Conservation (phyloP, 2,113 vertebrate species). For the Nasalis larvatus region DNA sequence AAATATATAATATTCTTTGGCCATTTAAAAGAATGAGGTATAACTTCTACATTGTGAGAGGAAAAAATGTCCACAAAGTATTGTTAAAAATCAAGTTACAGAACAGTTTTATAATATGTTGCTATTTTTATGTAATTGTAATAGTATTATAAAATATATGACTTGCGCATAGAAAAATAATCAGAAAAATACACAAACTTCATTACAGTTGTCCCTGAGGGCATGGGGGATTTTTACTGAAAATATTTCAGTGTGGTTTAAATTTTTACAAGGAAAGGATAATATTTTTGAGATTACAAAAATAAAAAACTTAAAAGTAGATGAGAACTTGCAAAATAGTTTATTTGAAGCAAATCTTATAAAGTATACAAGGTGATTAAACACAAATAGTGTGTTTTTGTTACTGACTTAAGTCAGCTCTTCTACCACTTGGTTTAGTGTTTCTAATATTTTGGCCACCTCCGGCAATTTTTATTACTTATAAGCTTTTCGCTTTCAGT, state of each 20-base stretch:
- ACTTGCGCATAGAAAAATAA: conserved; percentile 9
- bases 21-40: background rate
- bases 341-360: conserved; percentile 25
- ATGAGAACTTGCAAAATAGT: background rate
- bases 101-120: background rate
- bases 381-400: background rate
- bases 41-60: background rate
- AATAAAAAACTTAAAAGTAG: background rate
- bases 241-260: background rate
- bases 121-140: background rate
- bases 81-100: background rate
- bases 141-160: background rate
- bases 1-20: background rate
- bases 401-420: background rate
- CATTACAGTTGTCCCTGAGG: background rate
- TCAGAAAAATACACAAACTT: background rate
- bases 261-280: conserved; percentile 28
- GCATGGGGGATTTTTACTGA: background rate
- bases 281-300: conserved; percentile 38
- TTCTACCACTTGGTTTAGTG: background rate
- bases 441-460: background rate
- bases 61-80: background rate
- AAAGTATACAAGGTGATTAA: background rate
- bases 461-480: background rate
- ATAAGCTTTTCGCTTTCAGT: background rate